phyloP scores from a whole-genome alignment of 2,888 invertebrate species.

The Drosophila meridiana region DNA sequence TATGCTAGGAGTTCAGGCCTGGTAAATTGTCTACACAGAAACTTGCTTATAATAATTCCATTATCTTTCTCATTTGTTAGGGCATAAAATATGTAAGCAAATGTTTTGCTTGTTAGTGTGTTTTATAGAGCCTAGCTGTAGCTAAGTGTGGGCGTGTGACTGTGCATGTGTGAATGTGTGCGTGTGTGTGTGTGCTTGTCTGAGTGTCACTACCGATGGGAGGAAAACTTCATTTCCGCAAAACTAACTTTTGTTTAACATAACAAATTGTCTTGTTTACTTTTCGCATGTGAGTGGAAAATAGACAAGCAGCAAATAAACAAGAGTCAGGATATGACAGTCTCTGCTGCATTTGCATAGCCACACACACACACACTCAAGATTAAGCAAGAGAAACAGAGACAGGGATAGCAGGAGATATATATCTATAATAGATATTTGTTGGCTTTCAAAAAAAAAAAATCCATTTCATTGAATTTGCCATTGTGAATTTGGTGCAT shows the following conservation, averaged over 20 bases:
- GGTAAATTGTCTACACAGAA: slow-evolving; percentile 17
- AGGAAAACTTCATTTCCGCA: slow-evolving; percentile 80
- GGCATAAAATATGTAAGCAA: slow-evolving; percentile 66
- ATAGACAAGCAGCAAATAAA: slow-evolving; percentile 29
- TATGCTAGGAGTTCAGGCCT: background rate
- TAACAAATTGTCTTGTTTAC: slow-evolving; percentile 81
- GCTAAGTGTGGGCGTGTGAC: slow-evolving; percentile 13
- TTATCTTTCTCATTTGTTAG: slow-evolving; percentile 60
- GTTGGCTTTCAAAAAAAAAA: slow-evolving; percentile 26
- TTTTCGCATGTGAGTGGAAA: slow-evolving; percentile 63
- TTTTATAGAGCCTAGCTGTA: slow-evolving; percentile 13
- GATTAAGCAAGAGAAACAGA: background rate
- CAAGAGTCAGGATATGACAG: slow-evolving; percentile 36
- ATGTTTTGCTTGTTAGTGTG: slow-evolving; percentile 57
- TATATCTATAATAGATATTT: background rate
- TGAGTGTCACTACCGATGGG: slow-evolving; percentile 66
- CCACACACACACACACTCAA: background rate
- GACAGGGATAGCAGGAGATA: background rate
- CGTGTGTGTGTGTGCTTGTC: slow-evolving; percentile 17
- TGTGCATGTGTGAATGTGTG: slow-evolving; percentile 15
- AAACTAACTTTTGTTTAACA: slow-evolving; percentile 80
- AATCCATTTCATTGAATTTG: slow-evolving; percentile 56
- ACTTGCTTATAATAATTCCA: slow-evolving; percentile 69
- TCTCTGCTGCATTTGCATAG: slow-evolving; percentile 47
- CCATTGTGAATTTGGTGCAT: slow-evolving; percentile 43